Base-by-base conservation (phyloP, 2,113 vertebrate genomes). In the Oreocharis arfaki region DNA sequence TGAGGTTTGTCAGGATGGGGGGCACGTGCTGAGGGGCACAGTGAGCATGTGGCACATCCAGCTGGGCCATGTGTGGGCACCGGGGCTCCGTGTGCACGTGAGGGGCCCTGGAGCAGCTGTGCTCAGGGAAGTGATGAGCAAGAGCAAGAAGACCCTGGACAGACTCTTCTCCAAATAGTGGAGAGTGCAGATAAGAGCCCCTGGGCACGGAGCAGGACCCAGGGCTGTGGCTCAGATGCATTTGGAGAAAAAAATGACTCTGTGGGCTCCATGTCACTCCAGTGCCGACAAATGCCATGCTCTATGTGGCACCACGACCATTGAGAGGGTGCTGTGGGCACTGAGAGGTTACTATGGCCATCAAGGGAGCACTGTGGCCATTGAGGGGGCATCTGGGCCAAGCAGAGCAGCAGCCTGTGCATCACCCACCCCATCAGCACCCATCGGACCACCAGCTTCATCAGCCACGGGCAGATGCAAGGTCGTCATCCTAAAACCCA, bases 1-100 rank as follows among this genome's bases (percentile, higher is more conserved):
- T n/a, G n/a, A n/a, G n/a, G n/a, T n/a, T n/a, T n/a, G n/a, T n/a
- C n/a, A n/a, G n/a, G n/a, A n/a, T n/a, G n/a, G n/a, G n/a, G n/a
- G n/a, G n/a, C n/a, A n/a, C n/a, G 10, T 1, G 0, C 33, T 37
- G 37, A 23, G 46, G 56, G 85, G 28, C 27, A 17, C 1, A 0
- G 5, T 6, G 68, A 20, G 10, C 20, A 2, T 1, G 47, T 28
- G 32, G 50, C 27, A 1, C 3, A 0, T 59, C 55, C 4, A 3
- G 33, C 50, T 50, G 28, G 35, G 79, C 39, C 32, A 0, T 0
- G 3, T 33, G 39, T 57, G 59, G 69, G 75, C 57, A 61, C 24
- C 18, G 55, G 35, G 53, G 61, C 14, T 59, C 47, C 15, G 13
- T 7, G 1, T 39, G 19, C 4, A 6, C 20, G 3, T 1, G 7